These are phyloP conservation scores for Pao palembangensis DNA, from an alignment of 2,113 vertebrate genomes.

Conservation along the genomic window DNA sequence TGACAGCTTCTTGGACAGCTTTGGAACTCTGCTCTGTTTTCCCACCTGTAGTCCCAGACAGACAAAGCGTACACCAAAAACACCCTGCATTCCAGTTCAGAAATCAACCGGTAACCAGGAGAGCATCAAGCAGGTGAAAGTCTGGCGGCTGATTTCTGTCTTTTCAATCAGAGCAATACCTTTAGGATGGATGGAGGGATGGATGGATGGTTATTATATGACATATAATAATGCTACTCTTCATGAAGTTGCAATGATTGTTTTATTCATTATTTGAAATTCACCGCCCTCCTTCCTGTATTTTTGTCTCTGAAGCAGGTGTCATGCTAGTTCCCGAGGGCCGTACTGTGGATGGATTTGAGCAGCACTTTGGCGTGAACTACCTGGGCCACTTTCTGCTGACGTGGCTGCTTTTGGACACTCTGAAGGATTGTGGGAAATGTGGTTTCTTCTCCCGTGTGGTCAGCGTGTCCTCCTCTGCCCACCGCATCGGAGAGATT, in stretches of 20 bases:
- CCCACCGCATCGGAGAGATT: conserved; percentile 78
- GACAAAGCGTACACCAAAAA: no score
- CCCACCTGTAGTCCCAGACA: no score
- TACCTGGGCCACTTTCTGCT: conserved; percentile 90
- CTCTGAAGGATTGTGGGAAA: conserved; percentile 75
- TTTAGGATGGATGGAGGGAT: no score
- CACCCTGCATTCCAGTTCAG: no score
- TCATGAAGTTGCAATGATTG: no score
- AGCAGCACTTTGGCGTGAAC: conserved; percentile 85
- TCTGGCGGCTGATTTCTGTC: background rate
- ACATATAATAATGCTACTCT: no score
- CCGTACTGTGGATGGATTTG: conserved; percentile 81
- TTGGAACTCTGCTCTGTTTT: no score
- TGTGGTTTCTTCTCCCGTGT: conserved; percentile 71
- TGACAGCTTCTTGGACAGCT: no score
- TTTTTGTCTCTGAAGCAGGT: conserved; percentile 71
- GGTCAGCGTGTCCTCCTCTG: conserved; percentile 84
- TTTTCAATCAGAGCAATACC: background rate
- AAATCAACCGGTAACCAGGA: no score
- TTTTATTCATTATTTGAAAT: no score
- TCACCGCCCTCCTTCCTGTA: no score
- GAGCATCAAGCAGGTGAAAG: background rate
- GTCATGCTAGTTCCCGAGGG: conserved; percentile 87
- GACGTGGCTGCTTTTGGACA: conserved; percentile 84
- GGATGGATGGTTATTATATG: no score